These are phyloP conservation scores for Carpatolechia fugitivella DNA, from an alignment of 2,888 invertebrate genomes.

Conservation along the genomic window DNA sequence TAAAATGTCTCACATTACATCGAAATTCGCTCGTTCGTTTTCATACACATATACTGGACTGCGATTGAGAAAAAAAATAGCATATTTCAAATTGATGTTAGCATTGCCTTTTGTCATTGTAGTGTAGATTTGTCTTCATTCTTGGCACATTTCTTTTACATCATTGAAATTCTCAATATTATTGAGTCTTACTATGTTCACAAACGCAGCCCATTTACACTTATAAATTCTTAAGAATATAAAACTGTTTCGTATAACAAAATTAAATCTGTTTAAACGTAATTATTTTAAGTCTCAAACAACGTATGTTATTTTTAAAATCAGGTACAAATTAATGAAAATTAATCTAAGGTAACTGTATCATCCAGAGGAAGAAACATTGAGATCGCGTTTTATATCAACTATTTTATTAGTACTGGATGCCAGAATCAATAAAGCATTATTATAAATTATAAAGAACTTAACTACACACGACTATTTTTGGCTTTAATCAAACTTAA, in stretches of 20 bases:
- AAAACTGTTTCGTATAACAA: conserved; percentile 52
- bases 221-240: conserved; percentile 48
- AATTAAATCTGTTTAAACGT: conserved; percentile 67
- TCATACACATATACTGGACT: conserved; percentile 41
- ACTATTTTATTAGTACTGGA: conserved; percentile 36
- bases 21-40: conserved; percentile 68
- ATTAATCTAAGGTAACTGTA: conserved; percentile 76
- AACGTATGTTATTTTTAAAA: conserved; percentile 59
- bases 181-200: background rate
- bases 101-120: too few relatives aligned
- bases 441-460: conserved; percentile 43
- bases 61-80: background rate
- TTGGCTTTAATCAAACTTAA: conserved; percentile 67
- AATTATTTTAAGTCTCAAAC: conserved; percentile 63
- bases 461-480: conserved; percentile 61
- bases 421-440: conserved; percentile 39
- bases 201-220: conserved; percentile 25
- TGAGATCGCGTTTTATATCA: conserved; percentile 65
- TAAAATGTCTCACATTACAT: conserved; percentile 49
- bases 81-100: too few relatives aligned
- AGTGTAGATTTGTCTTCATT: too few relatives aligned
- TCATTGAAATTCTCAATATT: background rate
- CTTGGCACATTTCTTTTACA: background rate
- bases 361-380: conserved; percentile 61
- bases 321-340: conserved; percentile 77